phyloP scores from a whole-genome alignment of 2,113 vertebrate species.

The Poeciliopsis turrubarensis region DNA sequence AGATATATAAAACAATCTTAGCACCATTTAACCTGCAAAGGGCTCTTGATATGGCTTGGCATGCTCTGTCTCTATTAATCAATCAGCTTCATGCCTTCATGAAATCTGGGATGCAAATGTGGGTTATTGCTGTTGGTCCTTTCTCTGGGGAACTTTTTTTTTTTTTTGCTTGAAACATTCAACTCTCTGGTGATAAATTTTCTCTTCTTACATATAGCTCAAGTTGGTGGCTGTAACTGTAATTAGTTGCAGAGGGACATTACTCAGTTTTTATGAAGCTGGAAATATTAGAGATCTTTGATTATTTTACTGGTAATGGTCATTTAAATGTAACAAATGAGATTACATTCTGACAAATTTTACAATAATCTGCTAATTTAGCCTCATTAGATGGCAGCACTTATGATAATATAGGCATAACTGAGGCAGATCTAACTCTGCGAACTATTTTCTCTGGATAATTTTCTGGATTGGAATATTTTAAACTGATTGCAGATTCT shows the following conservation, averaged over 20 bases:
- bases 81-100: conserved; percentile 74
- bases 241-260: conserved; percentile 8
- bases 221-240: conserved; percentile 24
- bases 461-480: no score
- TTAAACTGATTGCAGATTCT: no score
- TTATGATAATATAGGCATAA: no score
- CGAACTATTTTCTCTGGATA: no score
- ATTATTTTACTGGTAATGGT: neutral
- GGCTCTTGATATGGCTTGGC: conserved; percentile 78
- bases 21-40: conserved; percentile 82
- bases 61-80: conserved; percentile 85
- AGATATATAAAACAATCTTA: conserved; percentile 82
- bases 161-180: conserved; percentile 6
- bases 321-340: no score
- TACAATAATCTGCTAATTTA: no score
- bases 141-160: conserved; percentile 14
- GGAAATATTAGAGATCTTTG: neutral
- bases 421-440: no score
- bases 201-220: conserved; percentile 32
- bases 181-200: conserved; percentile 24
- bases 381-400: no score
- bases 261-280: conserved; percentile 3
- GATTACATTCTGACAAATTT: no score
- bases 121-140: conserved; percentile 54
- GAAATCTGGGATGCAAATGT: conserved; percentile 77